phyloP scores from a whole-genome alignment of 2,797 vertebrate species.

The Crenichthys baileyi region DNA sequence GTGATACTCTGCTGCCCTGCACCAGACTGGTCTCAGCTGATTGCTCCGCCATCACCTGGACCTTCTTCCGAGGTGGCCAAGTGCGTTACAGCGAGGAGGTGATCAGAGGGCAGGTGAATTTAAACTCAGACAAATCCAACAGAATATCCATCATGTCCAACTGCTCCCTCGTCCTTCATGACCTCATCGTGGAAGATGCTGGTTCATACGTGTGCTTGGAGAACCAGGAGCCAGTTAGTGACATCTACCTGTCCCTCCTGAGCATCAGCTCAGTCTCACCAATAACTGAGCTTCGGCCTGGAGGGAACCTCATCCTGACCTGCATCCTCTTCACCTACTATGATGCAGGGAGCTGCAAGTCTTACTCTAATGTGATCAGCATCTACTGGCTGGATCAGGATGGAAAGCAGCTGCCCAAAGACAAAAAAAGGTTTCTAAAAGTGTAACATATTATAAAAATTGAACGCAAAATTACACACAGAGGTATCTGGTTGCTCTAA shows the following conservation, averaged over 20 bases:
- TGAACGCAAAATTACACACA: neutral
- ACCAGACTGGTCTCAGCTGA: accelerated
- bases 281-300: slow-evolving; percentile 42
- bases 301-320: slow-evolving; percentile 41
- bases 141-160: slow-evolving; percentile 28
- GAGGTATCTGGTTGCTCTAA: no score
- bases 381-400: slow-evolving; percentile 39
- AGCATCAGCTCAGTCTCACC: slow-evolving; percentile 3
- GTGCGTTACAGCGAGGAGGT: neutral
- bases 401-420: neutral
- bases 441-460: neutral
- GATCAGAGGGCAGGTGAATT: neutral
- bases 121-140: neutral
- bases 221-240: accelerated
- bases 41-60: slow-evolving; percentile 58
- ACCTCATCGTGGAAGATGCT: slow-evolving; percentile 24
- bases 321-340: slow-evolving; percentile 58
- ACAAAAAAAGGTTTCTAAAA: slow-evolving; percentile 41
- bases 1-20: slow-evolving; percentile 22
- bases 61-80: slow-evolving; percentile 23
- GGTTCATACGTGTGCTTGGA: slow-evolving; percentile 45
- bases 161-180: slow-evolving; percentile 42
- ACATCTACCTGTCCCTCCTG: slow-evolving; percentile 57
- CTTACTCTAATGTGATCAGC: slow-evolving; percentile 10
- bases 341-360: slow-evolving; percentile 47